A percentile compares a stretch with the other conserved stretches of the same genome.
Evolutionary conservation across 2,888 invertebrate genomes (phyloP).

Genomic region (Corbicula japonica): DNA sequence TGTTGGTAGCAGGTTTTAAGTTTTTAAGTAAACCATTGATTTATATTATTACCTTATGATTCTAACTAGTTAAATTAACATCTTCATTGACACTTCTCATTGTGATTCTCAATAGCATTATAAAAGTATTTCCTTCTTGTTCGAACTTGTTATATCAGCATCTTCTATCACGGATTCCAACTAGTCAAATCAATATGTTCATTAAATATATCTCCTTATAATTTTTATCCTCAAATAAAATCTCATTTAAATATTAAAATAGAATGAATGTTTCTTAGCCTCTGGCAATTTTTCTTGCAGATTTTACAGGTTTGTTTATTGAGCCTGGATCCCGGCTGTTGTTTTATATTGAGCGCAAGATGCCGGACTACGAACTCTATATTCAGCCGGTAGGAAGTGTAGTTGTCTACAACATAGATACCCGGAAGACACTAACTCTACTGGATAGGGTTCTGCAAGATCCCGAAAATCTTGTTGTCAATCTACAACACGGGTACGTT

Average conservation of each 20-base stretch:
- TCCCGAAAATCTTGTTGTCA: constrained; percentile 39
- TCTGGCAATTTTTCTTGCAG: constrained; percentile 30
- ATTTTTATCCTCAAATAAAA: neutral
- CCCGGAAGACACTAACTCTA: constrained; percentile 12
- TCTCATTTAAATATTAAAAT: neutral
- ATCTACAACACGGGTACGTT: constrained; percentile 48
- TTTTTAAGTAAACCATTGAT: no score
- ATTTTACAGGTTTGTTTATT: constrained; percentile 39
- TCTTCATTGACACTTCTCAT: no score
- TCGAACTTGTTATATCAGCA: no score
- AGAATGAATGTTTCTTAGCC: no score
- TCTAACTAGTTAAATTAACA: no score
- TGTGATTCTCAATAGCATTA: no score
- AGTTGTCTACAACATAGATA: constrained; percentile 41
- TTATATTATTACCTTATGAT: no score
- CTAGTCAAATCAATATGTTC: no score
- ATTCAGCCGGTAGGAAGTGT: constrained; percentile 33
- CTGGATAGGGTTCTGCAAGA: constrained; percentile 30
- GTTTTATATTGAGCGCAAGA: constrained; percentile 31
- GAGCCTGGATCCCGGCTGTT: constrained; percentile 51
- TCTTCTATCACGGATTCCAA: no score
- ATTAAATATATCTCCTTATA: neutral
- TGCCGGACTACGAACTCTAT: constrained; percentile 6
- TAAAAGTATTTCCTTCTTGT: no score
- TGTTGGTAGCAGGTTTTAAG: no score